Evolutionary conservation across 2,797 vertebrate species (phyloP), one percentile per base, ranked within the genome.

Genomic region (Sebastes trivittatus): DNA sequence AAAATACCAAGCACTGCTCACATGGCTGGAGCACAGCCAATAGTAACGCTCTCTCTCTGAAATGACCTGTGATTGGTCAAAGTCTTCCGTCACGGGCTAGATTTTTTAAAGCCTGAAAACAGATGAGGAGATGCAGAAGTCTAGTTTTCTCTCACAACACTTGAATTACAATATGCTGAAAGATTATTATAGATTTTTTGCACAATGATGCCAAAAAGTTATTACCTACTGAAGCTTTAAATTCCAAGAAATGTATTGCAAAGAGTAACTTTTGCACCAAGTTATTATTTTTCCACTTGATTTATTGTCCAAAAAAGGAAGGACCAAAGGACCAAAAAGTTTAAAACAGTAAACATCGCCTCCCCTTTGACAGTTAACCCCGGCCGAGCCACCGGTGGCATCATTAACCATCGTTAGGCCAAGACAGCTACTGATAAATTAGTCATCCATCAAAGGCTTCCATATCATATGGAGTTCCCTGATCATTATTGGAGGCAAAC

Each of bases 341-440:
- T 68, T 22, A 34, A 78, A 79, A 63, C 14, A 7, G 14, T 27
- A 16, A 14, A 67, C 30, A 54, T 70, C 34, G 63, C 11, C 62
- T 75, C 63, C 59, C 55, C 62, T 81, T 78, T 82, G 72, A 88
- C 63, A 77, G 77, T 82, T 74, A 74, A 81, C 87, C 66, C 81
- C n/a, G 16, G 58, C 80, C 30, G 6, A 70, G 75, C 75, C 83
- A 86, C 80, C 82, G 36, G 76, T 82, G 82, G 69, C 88, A 87
- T 94, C 93, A 89, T 95, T 94, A 93, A 91, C 89, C 88, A 94
- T 94, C 87, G 62, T 95, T 94, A 93, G 84, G 72, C 81, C 81
- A 64, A 80, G 92, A 93, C 87, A 90, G 91, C 90, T 74, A 71
- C 88, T 95, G 95, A 96, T 94, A 93, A 94, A 95, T 95, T 80